Conservation (phyloP, 2,888 invertebrate species). For the Smittia aterrima region DNA sequence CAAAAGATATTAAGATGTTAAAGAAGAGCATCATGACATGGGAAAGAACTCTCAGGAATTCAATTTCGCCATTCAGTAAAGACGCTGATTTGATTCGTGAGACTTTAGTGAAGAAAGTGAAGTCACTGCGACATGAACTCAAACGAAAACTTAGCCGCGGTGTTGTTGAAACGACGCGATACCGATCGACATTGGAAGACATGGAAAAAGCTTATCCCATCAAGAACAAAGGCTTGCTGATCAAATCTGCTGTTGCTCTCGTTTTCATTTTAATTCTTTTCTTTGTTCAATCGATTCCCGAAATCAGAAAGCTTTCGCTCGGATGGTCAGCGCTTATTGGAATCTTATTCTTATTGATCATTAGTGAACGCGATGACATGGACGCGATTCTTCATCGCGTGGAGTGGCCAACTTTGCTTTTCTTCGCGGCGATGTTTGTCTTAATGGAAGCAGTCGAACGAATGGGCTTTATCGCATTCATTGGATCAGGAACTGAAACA, state of each 20-base stretch:
- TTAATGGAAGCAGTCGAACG: slow-evolving; percentile 37
- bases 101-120: slow-evolving; percentile 59
- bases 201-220: slow-evolving; percentile 60
- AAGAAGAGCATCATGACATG: slow-evolving; percentile 82
- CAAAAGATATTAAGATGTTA: slow-evolving; percentile 57
- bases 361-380: slow-evolving; percentile 55
- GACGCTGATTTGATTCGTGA: slow-evolving; percentile 64
- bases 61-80: slow-evolving; percentile 63
- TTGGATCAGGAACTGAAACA: slow-evolving; percentile 56
- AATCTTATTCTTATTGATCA: slow-evolving; percentile 60
- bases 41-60: slow-evolving; percentile 65
- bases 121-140: slow-evolving; percentile 56
- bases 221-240: slow-evolving; percentile 58
- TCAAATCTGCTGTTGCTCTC: slow-evolving; percentile 61
- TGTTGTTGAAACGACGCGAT: slow-evolving; percentile 51
- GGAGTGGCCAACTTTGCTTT: slow-evolving; percentile 36
- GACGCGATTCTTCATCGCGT: slow-evolving; percentile 33
- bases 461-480: slow-evolving; percentile 35
- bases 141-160: slow-evolving; percentile 55
- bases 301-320: slow-evolving; percentile 60
- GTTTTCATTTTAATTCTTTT: slow-evolving; percentile 61
- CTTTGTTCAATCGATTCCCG: slow-evolving; percentile 62
- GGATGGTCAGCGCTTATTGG: slow-evolving; percentile 69
- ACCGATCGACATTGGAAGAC: slow-evolving; percentile 58
- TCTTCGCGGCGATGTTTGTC: slow-evolving; percentile 38